Conservation (phyloP, 2,888 invertebrate species). For the Macrophya alboannulata region DNA sequence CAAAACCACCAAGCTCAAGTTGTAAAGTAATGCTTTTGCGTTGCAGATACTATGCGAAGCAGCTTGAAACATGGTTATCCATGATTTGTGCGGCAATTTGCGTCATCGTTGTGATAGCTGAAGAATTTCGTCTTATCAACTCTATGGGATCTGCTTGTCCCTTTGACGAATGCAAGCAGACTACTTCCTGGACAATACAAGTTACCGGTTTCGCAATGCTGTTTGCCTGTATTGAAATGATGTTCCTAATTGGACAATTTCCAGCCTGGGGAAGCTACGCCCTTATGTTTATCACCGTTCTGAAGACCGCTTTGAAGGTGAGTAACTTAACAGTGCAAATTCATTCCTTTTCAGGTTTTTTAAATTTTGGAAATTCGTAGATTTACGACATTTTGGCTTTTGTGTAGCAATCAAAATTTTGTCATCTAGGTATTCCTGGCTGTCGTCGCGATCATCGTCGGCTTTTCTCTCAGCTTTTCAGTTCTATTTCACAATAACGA, state of each 20-base stretch:
- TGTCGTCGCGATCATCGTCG: conserved; percentile 82
- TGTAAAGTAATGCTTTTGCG: conserved; percentile 65
- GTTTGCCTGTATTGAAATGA: no score
- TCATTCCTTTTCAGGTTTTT: background rate
- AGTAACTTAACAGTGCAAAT: no score
- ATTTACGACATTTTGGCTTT: no score
- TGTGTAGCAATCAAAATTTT: background rate
- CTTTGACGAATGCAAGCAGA: conserved; percentile 59
- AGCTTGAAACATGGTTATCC: conserved; percentile 79
- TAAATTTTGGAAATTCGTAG: no score
- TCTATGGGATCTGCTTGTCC: background rate
- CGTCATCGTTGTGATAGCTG: conserved; percentile 71
- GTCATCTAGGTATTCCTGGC: conserved; percentile 80
- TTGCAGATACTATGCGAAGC: conserved; percentile 74
- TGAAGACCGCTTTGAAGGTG: no score
- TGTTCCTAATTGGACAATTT: no score
- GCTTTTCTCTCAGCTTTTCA: conserved; percentile 82
- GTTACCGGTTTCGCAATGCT: no score
- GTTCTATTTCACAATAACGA: conserved; percentile 80
- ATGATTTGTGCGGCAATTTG: conserved; percentile 75
- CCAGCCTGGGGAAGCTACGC: no score
- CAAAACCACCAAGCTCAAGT: conserved; percentile 58
- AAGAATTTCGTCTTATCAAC: conserved; percentile 14
- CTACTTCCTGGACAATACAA: background rate
- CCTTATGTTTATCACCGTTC: no score